These are phyloP conservation scores for Crossocerus cetratus DNA, from an alignment of 2,888 invertebrate species.

Conservation along the genomic window DNA sequence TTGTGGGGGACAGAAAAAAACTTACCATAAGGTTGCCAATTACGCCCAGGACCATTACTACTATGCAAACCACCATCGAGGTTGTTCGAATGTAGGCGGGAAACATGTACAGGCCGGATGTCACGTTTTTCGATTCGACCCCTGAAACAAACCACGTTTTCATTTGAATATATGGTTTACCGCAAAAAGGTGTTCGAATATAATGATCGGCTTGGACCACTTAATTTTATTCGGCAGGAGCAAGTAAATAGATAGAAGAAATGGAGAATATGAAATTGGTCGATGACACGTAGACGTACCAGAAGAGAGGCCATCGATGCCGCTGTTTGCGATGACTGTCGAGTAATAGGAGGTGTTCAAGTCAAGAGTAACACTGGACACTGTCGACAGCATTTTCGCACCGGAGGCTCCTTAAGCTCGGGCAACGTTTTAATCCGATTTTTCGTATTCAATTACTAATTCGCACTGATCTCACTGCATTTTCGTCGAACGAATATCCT, in stretches of 20 bases:
- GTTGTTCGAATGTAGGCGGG: slow-evolving; percentile 92
- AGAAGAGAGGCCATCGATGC: slow-evolving; percentile 63
- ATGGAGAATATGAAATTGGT: not conserved
- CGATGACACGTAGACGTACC: slow-evolving; percentile 51
- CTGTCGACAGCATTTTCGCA: slow-evolving; percentile 65
- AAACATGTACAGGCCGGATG: slow-evolving; percentile 78
- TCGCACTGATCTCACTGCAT: no score
- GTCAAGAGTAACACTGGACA: slow-evolving; percentile 66
- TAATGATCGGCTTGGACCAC: no score
- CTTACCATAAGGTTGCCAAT: slow-evolving; percentile 92
- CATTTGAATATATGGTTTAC: no score
- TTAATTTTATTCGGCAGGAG: no score
- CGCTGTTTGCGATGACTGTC: slow-evolving; percentile 65
- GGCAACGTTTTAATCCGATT: no score
- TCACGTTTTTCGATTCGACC: slow-evolving; percentile 66
- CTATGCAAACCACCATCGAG: slow-evolving; percentile 91
- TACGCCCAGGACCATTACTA: slow-evolving; percentile 93
- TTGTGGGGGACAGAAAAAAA: not conserved
- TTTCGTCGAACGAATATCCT: no score
- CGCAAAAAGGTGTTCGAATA: no score
- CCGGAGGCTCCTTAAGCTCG: not conserved
- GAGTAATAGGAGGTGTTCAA: slow-evolving; percentile 70
- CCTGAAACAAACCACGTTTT: slow-evolving; percentile 29
- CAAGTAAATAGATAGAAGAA: no score
- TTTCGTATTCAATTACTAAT: no score